Evolutionary conservation across 1,140 invertebrate species (phyloP).

Genomic region (Drosophila persimilis): DNA sequence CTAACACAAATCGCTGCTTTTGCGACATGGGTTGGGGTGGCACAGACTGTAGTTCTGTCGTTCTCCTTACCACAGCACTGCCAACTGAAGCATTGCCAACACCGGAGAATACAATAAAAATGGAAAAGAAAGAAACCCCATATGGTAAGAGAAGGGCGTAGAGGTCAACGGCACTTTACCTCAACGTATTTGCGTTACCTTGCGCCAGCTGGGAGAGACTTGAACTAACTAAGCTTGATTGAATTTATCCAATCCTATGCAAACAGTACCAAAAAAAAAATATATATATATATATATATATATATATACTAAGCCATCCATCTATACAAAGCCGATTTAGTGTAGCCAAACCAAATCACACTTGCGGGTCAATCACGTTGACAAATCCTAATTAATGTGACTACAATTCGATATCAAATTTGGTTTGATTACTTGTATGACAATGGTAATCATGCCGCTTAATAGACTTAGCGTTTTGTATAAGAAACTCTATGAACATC

Average conservation of each 20-base stretch:
- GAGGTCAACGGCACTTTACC: slow-evolving; percentile 1
- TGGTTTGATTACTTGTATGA: slow-evolving; percentile 73
- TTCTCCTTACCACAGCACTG: slow-evolving; percentile 86
- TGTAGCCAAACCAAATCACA: slow-evolving; percentile 20
- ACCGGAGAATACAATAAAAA: slow-evolving; percentile 85
- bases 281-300: no score
- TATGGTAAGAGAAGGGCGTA: slow-evolving; percentile 88
- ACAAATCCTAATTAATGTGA: slow-evolving; percentile 69
- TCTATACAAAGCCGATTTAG: slow-evolving; percentile 15
- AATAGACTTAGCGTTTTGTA: slow-evolving; percentile 22
- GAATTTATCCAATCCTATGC: slow-evolving; percentile 37
- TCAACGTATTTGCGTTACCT: neutral
- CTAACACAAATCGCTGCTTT: slow-evolving; percentile 95
- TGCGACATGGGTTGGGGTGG: slow-evolving; percentile 95
- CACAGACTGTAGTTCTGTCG: slow-evolving; percentile 92
- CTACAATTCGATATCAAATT: slow-evolving; percentile 60
- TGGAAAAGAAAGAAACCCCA: slow-evolving; percentile 93
- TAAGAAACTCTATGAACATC: neutral
- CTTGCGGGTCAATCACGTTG: slow-evolving; percentile 17
- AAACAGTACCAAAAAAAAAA: slow-evolving; percentile 11
- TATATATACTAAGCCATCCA: neutral
- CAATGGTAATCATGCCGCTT: slow-evolving; percentile 79
- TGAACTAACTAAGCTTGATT: slow-evolving; percentile 20
- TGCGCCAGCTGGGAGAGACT: slow-evolving; percentile 10
- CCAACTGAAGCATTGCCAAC: slow-evolving; percentile 84